These are phyloP conservation scores for Podarcis raffonei DNA, from an alignment of 2,113 vertebrate species.

Conservation along the genomic window DNA sequence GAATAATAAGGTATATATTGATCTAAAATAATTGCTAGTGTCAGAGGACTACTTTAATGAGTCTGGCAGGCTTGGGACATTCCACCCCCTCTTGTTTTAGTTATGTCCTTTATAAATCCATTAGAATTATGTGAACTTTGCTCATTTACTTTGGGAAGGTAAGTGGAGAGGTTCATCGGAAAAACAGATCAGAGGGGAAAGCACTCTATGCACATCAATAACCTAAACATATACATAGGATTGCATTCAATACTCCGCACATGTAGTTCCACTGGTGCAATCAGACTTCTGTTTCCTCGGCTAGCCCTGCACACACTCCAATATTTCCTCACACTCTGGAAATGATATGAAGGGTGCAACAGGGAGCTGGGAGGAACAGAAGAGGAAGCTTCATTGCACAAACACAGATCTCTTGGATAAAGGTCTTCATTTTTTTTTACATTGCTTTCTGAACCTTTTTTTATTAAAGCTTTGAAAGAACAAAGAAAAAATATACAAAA, in stretches of 20 bases:
- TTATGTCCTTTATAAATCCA: neutral
- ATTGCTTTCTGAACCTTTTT: no score
- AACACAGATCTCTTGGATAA: no score
- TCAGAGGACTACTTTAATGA: conserved; percentile 36
- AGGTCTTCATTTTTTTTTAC: no score
- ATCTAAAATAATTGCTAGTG: conserved; percentile 22
- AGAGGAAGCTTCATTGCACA: no score
- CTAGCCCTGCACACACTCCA: no score
- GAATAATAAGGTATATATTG: conserved; percentile 34
- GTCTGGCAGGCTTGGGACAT: conserved; percentile 7
- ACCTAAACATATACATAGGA: neutral
- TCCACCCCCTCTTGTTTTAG: neutral
- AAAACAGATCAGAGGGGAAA: neutral
- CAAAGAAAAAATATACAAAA: no score
- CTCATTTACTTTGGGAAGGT: conserved; percentile 11
- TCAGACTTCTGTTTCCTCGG: no score
- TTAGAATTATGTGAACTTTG: neutral
- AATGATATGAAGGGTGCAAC: no score
- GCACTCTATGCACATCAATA: neutral
- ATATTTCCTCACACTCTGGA: neutral
- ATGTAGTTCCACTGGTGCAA: no score
- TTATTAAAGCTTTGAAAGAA: no score
- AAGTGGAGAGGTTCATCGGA: neutral
- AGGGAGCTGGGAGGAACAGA: no score
- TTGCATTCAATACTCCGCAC: no score